phyloP scores from a whole-genome alignment of 92 coral and sea anemone genomes.

The Zoanthus sociatus region DNA sequence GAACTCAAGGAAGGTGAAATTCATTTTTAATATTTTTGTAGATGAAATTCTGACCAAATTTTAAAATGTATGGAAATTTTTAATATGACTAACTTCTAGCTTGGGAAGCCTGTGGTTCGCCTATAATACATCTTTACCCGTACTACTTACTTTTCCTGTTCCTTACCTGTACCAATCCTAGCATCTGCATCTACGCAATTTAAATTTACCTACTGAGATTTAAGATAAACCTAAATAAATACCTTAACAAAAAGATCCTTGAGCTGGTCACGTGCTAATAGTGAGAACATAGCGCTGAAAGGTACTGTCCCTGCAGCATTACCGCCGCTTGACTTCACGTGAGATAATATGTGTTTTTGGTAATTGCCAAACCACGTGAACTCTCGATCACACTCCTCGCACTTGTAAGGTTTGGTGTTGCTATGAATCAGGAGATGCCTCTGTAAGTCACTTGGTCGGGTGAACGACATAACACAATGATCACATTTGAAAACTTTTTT shows the following conservation, averaged over 20 bases:
- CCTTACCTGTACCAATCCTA: not conserved
- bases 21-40: no score
- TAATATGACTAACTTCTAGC: no score
- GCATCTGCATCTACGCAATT: not conserved
- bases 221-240: not conserved
- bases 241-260: slow-evolving; percentile 85
- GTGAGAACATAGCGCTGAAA: slow-evolving; percentile 85
- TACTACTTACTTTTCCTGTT: not conserved
- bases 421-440: slow-evolving; percentile 93
- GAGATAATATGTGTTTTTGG: slow-evolving; percentile 95
- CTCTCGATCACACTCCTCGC: slow-evolving; percentile 96
- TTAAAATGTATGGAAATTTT: no score
- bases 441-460: slow-evolving; percentile 96
- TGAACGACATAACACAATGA: slow-evolving; percentile 92
- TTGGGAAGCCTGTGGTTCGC: no score
- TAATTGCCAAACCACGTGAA: slow-evolving; percentile 99
- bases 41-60: no score
- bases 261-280: slow-evolving; percentile 87
- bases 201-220: not conserved
- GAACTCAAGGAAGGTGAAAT: no score
- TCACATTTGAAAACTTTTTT: slow-evolving; percentile 90
- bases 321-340: slow-evolving; percentile 69
- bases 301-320: slow-evolving; percentile 60
- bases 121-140: no score
- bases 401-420: slow-evolving; percentile 91